A percentile compares a stretch with the other conserved stretches of the same genome.
phyloP scores from a whole-genome alignment of 2,797 vertebrate species.

The Pteronotus mesoamericanus region DNA sequence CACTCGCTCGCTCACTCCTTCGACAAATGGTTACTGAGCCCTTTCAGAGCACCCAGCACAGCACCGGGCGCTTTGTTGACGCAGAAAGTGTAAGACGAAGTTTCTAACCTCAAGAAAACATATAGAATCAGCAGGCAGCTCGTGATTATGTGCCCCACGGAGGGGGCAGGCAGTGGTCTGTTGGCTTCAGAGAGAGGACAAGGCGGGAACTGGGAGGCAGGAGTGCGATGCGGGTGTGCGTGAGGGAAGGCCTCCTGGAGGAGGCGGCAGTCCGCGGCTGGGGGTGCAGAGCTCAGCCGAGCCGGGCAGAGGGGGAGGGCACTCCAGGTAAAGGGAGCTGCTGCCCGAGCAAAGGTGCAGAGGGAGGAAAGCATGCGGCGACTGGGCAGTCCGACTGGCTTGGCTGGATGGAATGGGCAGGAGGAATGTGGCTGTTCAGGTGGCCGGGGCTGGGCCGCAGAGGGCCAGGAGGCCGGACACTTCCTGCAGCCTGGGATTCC shows the following conservation, averaged over 20 bases:
- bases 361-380: background rate
- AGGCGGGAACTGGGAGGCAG: background rate
- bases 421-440: background rate
- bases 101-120: background rate
- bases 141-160: rapidly evolving
- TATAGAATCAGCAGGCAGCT: background rate
- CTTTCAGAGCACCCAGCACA: background rate
- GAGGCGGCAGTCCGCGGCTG: rapidly evolving
- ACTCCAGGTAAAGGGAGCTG: background rate
- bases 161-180: background rate
- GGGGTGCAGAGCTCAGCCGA: background rate
- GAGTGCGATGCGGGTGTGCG: rapidly evolving
- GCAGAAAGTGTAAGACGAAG: background rate
- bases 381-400: background rate
- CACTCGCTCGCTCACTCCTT: background rate
- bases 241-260: background rate
- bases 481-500: slow-evolving; percentile 19
- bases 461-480: background rate
- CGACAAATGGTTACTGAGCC: background rate
- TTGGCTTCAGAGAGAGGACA: background rate
- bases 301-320: background rate
- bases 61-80: background rate
- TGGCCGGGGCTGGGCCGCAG: background rate
- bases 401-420: background rate
- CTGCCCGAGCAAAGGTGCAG: background rate